phyloP scores from a whole-genome alignment of 2,797 vertebrate species.

The Cheirogaleus major region DNA sequence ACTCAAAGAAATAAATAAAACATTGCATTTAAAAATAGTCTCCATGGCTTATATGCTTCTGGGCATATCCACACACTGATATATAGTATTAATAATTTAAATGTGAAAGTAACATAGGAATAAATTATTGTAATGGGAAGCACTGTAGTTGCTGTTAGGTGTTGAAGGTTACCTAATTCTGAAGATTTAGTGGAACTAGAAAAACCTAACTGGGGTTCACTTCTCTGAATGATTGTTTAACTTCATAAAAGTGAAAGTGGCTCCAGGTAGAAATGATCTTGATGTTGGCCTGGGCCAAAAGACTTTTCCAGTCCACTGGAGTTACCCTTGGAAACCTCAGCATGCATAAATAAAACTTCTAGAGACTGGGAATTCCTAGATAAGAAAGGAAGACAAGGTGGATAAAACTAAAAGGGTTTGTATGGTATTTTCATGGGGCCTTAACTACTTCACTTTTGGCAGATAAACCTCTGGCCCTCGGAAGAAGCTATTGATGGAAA shows the following conservation, averaged over 20 bases:
- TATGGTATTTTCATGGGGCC: neutral
- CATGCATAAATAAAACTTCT: neutral
- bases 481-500: neutral
- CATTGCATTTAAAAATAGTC: neutral
- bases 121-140: neutral
- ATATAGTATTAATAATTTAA: neutral
- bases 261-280: neutral
- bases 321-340: slow-evolving; percentile 15
- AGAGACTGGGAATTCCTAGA: neutral
- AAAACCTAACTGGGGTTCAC: neutral
- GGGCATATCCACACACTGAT: neutral
- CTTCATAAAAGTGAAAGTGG: neutral
- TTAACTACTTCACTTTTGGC: neutral
- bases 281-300: neutral
- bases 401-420: neutral
- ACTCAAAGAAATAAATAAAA: neutral
- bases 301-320: neutral
- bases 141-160: neutral
- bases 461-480: neutral
- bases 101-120: neutral
- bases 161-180: neutral
- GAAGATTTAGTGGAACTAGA: neutral
- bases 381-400: neutral
- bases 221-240: neutral
- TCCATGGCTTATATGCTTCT: neutral